Evolutionary conservation across 2,888 invertebrate genomes (phyloP).

Genomic region (Drepana falcataria): DNA sequence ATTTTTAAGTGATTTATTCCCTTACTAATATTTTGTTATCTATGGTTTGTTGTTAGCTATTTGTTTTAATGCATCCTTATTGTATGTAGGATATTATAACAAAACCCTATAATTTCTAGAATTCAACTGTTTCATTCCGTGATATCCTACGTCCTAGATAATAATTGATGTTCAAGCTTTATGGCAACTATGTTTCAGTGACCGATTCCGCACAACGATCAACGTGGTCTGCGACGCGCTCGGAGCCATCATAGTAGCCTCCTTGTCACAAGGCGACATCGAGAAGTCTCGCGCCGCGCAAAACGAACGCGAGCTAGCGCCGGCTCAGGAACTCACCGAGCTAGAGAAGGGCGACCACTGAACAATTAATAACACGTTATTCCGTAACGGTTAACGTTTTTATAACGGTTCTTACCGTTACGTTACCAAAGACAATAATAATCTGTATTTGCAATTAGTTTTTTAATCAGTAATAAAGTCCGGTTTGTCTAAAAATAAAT

Average conservation of each 20-base stretch:
- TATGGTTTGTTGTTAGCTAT: no score
- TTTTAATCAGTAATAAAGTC: slow-evolving; percentile 9
- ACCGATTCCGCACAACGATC: slow-evolving; percentile 91
- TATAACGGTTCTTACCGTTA: slow-evolving; percentile 13
- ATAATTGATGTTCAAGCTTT: no score
- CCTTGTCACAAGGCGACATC: slow-evolving; percentile 87
- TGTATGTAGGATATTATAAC: no score
- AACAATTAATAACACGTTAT: slow-evolving; percentile 13
- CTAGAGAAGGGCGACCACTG: slow-evolving; percentile 74
- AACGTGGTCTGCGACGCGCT: slow-evolving; percentile 98
- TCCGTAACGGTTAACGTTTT: slow-evolving; percentile 1
- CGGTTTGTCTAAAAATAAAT: slow-evolving; percentile 40
- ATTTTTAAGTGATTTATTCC: no score
- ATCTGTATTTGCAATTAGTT: neutral
- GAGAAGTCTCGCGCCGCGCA: slow-evolving; percentile 55
- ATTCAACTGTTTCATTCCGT: no score
- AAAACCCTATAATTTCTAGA: no score
- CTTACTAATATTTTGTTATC: no score
- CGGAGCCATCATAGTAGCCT: slow-evolving; percentile 94
- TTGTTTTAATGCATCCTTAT: no score
- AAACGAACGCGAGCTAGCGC: slow-evolving; percentile 67
- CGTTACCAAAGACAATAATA: neutral
- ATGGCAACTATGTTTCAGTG: slow-evolving; percentile 71
- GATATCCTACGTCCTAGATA: no score
- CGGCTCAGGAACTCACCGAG: slow-evolving; percentile 83